These are phyloP conservation scores for Actinostola sp. DNA, from an alignment of 92 coral and sea anemone species.

Conservation along the genomic window DNA sequence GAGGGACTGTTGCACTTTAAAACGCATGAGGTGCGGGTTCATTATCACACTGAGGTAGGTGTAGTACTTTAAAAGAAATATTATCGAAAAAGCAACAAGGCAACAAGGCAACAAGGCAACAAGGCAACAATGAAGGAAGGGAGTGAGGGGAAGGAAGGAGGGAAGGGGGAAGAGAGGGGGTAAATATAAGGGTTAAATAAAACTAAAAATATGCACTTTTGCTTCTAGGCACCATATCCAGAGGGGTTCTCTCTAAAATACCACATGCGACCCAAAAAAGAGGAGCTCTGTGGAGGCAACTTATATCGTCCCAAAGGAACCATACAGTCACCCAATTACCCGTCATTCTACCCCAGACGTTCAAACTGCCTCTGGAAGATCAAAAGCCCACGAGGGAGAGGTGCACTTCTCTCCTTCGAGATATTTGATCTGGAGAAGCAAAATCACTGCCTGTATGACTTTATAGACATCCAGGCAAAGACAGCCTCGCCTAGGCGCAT, in stretches of 20 bases:
- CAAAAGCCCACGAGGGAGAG: conserved; percentile 48
- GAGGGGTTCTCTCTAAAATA: conserved; percentile 58
- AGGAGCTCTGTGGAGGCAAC: conserved; percentile 62
- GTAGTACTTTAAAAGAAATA: background rate
- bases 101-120: too few relatives aligned
- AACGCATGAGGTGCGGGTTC: conserved; percentile 55
- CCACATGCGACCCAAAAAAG: conserved; percentile 77
- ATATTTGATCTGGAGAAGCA: conserved; percentile 71
- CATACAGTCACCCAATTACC: conserved; percentile 74
- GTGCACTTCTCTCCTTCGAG: conserved; percentile 58
- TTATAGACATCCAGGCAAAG: conserved; percentile 53
- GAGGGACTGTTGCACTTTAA: conserved; percentile 61
- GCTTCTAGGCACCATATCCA: conserved; percentile 61
- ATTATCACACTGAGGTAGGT: conserved; percentile 72
- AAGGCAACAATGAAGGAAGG: too few relatives aligned
- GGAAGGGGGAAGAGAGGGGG: background rate
- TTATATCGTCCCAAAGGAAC: conserved; percentile 62
- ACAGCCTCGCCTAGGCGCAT: conserved; percentile 11
- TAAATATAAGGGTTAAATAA: too few relatives aligned
- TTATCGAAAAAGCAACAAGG: background rate
- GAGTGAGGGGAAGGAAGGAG: background rate
- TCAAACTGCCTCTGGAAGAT: conserved; percentile 75
- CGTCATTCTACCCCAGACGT: conserved; percentile 67
- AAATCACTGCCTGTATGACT: conserved; percentile 71
- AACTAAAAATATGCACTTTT: background rate